phyloP scores from a whole-genome alignment of 2,797 vertebrate species.

The Tapirus indicus region DNA sequence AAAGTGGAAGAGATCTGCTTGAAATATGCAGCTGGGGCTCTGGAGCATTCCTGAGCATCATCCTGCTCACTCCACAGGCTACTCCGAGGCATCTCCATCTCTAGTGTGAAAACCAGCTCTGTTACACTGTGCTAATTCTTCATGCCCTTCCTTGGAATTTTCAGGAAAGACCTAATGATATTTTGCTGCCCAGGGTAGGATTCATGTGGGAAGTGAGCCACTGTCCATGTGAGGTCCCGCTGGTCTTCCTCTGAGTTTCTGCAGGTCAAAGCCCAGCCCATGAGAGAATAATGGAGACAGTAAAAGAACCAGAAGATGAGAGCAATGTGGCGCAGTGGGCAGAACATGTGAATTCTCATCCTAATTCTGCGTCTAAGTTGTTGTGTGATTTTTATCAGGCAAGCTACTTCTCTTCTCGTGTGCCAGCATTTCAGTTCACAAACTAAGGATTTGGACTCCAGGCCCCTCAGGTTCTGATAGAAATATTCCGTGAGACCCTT shows the following conservation, averaged over 20 bases:
- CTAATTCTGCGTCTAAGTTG: not conserved
- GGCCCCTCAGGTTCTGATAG: not conserved
- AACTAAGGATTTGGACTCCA: not conserved
- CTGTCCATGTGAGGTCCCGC: not conserved
- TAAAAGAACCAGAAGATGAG: not conserved
- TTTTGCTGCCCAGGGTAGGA: not conserved
- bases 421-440: not conserved
- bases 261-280: not conserved
- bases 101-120: not conserved
- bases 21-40: not conserved
- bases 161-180: not conserved
- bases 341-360: not conserved
- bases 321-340: not conserved
- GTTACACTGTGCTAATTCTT: rapidly evolving
- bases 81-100: not conserved
- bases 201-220: not conserved
- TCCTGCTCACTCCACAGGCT: not conserved
- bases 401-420: not conserved
- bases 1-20: not conserved
- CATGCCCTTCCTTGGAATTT: not conserved
- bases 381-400: not conserved
- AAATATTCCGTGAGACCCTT: not conserved
- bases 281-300: not conserved
- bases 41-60: not conserved
- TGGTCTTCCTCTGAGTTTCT: not conserved